Percentiles rank a stretch among this genome's conserved stretches.
These are phyloP conservation scores for Callipepla californica DNA, from an alignment of 2,113 vertebrate genomes.

Conservation along the genomic window DNA sequence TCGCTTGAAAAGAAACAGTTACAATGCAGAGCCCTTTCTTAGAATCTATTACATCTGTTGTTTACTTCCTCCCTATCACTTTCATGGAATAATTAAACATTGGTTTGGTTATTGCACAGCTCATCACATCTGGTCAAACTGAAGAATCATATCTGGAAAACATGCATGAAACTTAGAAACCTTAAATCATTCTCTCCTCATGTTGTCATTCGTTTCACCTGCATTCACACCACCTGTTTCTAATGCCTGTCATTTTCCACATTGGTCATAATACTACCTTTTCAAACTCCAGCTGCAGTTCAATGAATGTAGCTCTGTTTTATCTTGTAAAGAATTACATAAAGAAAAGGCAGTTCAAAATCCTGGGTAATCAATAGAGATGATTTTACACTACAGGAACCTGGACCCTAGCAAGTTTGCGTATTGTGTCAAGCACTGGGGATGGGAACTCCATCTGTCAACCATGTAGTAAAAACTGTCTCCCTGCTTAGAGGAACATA, in stretches of 20 bases:
- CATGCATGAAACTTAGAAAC: not conserved
- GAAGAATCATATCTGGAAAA: not conserved
- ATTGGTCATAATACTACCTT: not conserved
- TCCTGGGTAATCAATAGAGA: not conserved
- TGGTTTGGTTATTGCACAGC: not conserved
- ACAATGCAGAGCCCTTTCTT: not conserved
- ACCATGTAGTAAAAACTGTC: not conserved
- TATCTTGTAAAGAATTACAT: not conserved
- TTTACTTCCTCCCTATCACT: not conserved
- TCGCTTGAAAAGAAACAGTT: not conserved
- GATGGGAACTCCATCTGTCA: not conserved
- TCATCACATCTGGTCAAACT: not conserved
- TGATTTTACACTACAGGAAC: not conserved
- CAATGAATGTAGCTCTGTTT: not conserved
- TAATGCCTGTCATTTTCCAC: not conserved
- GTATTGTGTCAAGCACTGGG: not conserved
- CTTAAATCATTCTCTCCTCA: not conserved
- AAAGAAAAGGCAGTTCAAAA: constrained; percentile 6
- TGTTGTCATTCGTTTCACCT: not conserved
- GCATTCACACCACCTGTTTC: not conserved
- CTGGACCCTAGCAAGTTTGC: not conserved
- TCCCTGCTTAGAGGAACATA: not conserved
- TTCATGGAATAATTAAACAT: not conserved
- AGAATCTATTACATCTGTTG: not conserved
- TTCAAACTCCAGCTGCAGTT: not conserved